phyloP scores from a whole-genome alignment of 2,113 vertebrate genomes.

The Podarcis muralis region DNA sequence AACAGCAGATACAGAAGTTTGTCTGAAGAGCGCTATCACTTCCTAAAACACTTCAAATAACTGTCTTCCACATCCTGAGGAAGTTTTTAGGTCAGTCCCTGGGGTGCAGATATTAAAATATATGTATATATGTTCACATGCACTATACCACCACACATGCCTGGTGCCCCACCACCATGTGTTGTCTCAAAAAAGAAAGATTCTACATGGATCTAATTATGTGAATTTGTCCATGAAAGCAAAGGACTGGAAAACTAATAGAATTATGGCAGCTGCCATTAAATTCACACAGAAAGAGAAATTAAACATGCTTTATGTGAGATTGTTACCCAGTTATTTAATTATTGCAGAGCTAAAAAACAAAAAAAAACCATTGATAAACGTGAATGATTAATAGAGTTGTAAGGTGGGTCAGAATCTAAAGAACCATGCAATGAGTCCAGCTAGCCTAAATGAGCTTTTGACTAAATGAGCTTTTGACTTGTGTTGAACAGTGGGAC shows the following conservation, averaged over 20 bases:
- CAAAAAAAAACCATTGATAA: not conserved
- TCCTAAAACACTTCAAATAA: not conserved
- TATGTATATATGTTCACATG: not conserved
- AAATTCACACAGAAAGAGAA: not conserved
- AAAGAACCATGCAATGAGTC: not conserved
- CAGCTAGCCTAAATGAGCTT: not conserved
- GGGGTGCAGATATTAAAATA: not conserved
- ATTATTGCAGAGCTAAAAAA: not conserved
- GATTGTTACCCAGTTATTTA: not conserved
- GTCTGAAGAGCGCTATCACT: not conserved
- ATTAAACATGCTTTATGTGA: not conserved
- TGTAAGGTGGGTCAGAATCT: not conserved
- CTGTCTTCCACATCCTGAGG: not conserved
- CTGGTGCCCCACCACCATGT: not conserved
- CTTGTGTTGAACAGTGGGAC: not conserved
- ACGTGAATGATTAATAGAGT: not conserved
- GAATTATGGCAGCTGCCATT: not conserved
- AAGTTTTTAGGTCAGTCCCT: not conserved
- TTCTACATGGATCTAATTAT: not conserved
- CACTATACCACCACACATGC: not conserved
- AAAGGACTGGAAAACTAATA: not conserved
- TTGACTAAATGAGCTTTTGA: not conserved
- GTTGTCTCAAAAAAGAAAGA: not conserved
- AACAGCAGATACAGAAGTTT: not conserved
- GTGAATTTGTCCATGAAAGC: not conserved